A percentile compares a stretch with the other conserved stretches of the same genome.
phyloP scores from a whole-genome alignment of 2,113 vertebrate species.

The Carassius carassius region DNA sequence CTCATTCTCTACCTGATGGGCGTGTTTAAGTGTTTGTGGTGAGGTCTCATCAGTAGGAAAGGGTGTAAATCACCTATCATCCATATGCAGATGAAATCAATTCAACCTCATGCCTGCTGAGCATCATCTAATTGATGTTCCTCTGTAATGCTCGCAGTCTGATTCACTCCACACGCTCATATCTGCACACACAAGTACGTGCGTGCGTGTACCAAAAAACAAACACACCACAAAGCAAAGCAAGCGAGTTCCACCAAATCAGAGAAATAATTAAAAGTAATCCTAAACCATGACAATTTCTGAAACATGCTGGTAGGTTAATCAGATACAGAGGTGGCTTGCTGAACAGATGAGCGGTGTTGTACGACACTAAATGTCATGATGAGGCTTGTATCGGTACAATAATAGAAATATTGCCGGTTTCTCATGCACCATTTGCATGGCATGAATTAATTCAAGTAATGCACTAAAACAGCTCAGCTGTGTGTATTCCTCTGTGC shows the following conservation, averaged over 20 bases:
- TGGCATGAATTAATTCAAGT: slow-evolving; percentile 13
- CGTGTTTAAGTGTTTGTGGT: slow-evolving; percentile 25
- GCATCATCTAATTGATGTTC: slow-evolving; percentile 68
- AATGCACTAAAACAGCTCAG: neutral
- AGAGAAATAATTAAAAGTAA: slow-evolving; percentile 24
- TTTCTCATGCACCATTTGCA: slow-evolving; percentile 15
- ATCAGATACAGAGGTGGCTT: slow-evolving; percentile 15
- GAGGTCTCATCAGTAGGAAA: slow-evolving; percentile 68
- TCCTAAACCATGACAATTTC: slow-evolving; percentile 34
- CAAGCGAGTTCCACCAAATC: neutral
- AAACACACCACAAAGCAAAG: neutral
- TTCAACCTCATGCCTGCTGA: slow-evolving; percentile 64
- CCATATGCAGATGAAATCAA: slow-evolving; percentile 79
- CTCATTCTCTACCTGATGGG: neutral
- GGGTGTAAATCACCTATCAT: slow-evolving; percentile 68
- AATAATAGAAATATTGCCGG: neutral
- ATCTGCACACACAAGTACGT: neutral
- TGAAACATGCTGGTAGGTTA: slow-evolving; percentile 26
- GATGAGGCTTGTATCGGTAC: slow-evolving; percentile 12
- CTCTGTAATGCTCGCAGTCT: slow-evolving; percentile 49
- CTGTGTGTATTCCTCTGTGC: neutral
- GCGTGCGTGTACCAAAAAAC: neutral
- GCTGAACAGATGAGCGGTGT: slow-evolving; percentile 14
- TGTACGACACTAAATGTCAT: slow-evolving; percentile 11
- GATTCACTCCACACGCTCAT: neutral